Evolutionary conservation across 2,113 vertebrate species (phyloP), one percentile per base, ranked within the genome.

Genomic region (Jacana jacana): DNA sequence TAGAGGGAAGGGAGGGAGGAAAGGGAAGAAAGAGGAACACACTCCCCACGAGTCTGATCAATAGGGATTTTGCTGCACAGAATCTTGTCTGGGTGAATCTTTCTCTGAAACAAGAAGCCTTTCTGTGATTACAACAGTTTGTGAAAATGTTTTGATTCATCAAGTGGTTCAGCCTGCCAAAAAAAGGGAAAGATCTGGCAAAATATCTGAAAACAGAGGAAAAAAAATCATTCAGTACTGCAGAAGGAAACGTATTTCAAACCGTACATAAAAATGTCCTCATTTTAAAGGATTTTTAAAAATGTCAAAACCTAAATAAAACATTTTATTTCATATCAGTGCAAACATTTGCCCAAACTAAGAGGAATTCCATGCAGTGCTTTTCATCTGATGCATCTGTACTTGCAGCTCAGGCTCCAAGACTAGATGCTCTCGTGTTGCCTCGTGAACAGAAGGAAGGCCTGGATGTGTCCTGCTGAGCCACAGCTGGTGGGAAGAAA

Each of bases 221-320:
- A 52, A 37, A 57, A 90, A 37, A n/a, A 28, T 6, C 0, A 33
- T 8, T 48, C 33, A 51, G 3, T 60, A 60, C 20, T 76, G 72
- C 13, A 49, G 58, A 86, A 11, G 0, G 0, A 64, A 83, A 54
- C 6, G 1, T 10, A 55, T 80, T 94, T 80, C 13, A 57, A 69
- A 66, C 1, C 58, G 11, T 44, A n/a, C 5, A 13, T 78, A 5
- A 58, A 52, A 28, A 61, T 65, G 39, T 84, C 15, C 25, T 86
- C 0, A 40, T 73, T 78, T 63, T 27, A 52, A 87, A 58, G 9
- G 6, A n/a, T 57, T 17, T 69, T 37, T 0, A 0, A 6, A 63
- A 51, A 57, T 35, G 2, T 40, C 13, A 54, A 75, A 85, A 52
- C 5, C 3, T 76, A 46, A 81, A 75, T 13, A 23, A 79, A 81